Percentiles rank a stretch among this genome's conserved stretches.
Conservation (phyloP, 1,140 invertebrate genomes). For the Pentalonia nigronervosa region DNA sequence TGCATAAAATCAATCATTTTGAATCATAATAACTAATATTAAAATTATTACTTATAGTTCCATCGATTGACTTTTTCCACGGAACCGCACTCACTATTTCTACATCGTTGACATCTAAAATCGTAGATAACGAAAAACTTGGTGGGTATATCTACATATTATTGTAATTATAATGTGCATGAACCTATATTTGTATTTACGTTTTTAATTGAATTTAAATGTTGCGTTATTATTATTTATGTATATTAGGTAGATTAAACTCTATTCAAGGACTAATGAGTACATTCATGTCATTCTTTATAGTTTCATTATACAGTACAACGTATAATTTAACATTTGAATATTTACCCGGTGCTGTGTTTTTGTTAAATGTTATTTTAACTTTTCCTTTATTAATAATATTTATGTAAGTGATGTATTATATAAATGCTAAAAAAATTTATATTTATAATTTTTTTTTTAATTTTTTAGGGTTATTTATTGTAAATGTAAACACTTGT, state of each 20-base stretch:
- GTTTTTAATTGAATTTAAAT: background rate
- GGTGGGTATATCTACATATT: constrained; percentile 2
- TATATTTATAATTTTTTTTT: background rate
- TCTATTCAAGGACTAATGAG: background rate
- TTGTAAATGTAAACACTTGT: background rate
- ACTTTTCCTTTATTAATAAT: constrained; percentile 28
- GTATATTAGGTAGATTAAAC: constrained; percentile 20
- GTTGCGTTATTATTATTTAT: background rate
- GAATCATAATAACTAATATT: background rate
- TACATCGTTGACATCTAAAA: constrained; percentile 59
- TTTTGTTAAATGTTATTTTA: constrained; percentile 49
- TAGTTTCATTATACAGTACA: constrained; percentile 57
- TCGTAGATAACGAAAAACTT: constrained; percentile 58
- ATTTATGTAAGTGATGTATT: background rate
- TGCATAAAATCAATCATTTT: background rate
- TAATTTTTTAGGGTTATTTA: background rate
- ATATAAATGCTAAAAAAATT: background rate
- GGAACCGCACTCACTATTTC: constrained; percentile 56
- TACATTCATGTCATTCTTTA: background rate
- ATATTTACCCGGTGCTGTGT: constrained; percentile 53
- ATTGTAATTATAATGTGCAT: background rate
- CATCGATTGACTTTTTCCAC: constrained; percentile 50
- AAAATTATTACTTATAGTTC: constrained; percentile 33
- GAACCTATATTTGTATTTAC: background rate
- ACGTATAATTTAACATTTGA: constrained; percentile 58